Evolutionary conservation across 53 echinoderm and acorn worm genomes (phyloP).

Genomic region (Astropecten irregularis): DNA sequence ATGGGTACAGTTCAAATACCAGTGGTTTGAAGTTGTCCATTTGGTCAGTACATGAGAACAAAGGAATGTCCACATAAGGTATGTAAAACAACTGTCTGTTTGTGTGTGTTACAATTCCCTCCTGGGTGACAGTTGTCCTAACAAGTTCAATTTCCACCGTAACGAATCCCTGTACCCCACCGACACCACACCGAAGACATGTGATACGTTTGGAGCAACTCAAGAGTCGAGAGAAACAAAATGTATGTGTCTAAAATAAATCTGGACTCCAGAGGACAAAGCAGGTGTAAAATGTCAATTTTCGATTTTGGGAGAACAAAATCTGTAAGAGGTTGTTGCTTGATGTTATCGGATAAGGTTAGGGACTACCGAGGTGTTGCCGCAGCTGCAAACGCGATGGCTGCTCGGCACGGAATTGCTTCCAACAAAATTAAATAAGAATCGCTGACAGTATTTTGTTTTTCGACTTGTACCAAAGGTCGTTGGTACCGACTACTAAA

Average conservation of each 20-base stretch:
- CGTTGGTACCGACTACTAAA: too few relatives aligned
- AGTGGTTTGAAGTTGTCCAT: too few relatives aligned
- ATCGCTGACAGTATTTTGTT: background rate
- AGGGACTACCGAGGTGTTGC: background rate
- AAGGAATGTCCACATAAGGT: too few relatives aligned
- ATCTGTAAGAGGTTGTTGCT: too few relatives aligned
- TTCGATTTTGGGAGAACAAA: constrained; percentile 5
- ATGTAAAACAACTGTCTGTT: too few relatives aligned
- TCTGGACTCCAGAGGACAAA: background rate
- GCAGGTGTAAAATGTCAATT: constrained; percentile 46
- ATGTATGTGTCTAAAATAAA: constrained; percentile 5
- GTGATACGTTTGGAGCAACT: background rate
- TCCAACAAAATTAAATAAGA: background rate
- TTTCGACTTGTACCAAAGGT: too few relatives aligned
- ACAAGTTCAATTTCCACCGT: constrained; percentile 27
- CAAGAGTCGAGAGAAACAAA: background rate
- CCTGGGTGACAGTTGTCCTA: background rate
- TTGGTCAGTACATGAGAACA: too few relatives aligned
- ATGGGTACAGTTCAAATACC: too few relatives aligned
- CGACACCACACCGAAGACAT: constrained; percentile 28
- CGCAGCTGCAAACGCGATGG: constrained; percentile 27
- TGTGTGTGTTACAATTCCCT: too few relatives aligned
- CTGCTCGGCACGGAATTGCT: background rate
- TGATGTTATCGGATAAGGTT: too few relatives aligned
- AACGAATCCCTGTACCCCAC: constrained; percentile 30